Percentiles rank a stretch among this genome's conserved stretches.
Conservation (phyloP, 2,797 vertebrate species). For the Falco rusticolus region DNA sequence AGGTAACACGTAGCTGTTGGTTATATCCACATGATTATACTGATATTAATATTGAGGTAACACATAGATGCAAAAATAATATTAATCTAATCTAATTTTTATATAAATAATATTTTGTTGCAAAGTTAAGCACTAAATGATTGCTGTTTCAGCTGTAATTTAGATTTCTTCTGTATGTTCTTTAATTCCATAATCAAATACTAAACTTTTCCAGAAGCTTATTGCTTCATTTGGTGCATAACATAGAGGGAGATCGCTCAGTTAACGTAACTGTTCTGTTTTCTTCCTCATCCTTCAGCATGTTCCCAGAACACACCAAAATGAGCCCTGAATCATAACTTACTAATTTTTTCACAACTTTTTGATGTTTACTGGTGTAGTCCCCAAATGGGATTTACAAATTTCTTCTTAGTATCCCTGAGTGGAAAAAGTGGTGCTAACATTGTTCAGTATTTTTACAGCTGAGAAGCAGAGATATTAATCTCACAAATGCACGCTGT, state of each 20-base stretch:
- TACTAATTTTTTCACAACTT: background rate
- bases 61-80: background rate
- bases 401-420: background rate
- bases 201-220: background rate
- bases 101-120: background rate
- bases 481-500: rapidly evolving
- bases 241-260: background rate
- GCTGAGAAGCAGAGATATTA: background rate
- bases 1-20: background rate
- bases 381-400: background rate
- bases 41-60: background rate
- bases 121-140: background rate
- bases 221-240: background rate
- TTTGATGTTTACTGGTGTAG: background rate
- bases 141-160: background rate
- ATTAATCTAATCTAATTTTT: background rate
- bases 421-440: background rate
- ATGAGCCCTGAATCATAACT: background rate
- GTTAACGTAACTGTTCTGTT: background rate
- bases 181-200: background rate
- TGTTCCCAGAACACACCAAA: background rate
- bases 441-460: background rate
- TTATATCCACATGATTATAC: background rate
- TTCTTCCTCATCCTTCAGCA: background rate
- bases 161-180: background rate